Percentiles rank a stretch among this genome's conserved stretches.
Conservation (phyloP, 2,113 vertebrate species). For the Microcebus murinus region DNA sequence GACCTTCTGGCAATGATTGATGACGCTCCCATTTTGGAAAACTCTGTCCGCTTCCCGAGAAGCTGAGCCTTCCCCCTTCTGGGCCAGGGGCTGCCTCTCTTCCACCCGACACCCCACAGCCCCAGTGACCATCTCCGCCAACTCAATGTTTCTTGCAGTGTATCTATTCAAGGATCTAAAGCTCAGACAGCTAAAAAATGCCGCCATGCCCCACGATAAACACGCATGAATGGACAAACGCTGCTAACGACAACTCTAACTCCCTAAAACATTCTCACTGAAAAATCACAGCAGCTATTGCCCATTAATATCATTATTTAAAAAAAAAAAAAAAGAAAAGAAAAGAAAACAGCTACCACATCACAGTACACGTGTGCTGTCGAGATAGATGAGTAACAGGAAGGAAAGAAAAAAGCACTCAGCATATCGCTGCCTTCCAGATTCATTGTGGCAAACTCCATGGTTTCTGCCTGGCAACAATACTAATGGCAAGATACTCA, state of each 20-base stretch:
- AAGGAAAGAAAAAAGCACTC: rapidly evolving
- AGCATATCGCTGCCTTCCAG: neutral
- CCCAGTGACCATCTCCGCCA: rapidly evolving
- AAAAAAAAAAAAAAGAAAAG: too few species aligned
- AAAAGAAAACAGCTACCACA: rapidly evolving
- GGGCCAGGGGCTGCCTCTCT: neutral
- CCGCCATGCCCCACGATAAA: rapidly evolving
- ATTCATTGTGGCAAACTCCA: rapidly evolving
- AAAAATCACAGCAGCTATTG: neutral
- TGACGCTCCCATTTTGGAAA: neutral
- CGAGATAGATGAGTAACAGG: rapidly evolving
- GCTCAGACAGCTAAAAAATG: rapidly evolving
- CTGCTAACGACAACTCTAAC: rapidly evolving
- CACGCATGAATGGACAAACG: rapidly evolving
- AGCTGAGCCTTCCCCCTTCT: neutral
- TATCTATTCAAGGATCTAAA: rapidly evolving
- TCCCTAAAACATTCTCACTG: rapidly evolving
- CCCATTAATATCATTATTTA: rapidly evolving
- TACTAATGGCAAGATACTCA: rapidly evolving
- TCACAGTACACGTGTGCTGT: rapidly evolving
- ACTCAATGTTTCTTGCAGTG: rapidly evolving
- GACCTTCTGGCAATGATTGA: neutral
- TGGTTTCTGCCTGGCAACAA: neutral
- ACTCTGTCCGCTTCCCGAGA: rapidly evolving
- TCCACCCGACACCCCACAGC: neutral